Conservation (phyloP, 2,888 invertebrate genomes). For the Erannis defoliaria region DNA sequence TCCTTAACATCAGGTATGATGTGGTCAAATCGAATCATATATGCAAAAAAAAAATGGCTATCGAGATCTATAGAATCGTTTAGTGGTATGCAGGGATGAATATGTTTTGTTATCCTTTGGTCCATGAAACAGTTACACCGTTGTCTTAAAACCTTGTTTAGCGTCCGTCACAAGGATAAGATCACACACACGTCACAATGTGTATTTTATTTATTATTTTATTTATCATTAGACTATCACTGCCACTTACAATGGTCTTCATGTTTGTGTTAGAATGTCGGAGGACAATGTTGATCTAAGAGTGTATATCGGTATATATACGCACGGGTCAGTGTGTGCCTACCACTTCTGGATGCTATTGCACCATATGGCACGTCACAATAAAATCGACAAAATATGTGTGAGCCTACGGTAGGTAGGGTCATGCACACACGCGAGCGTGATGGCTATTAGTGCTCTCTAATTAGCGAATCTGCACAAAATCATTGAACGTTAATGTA, state of each 20-base stretch:
- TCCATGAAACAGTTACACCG: conserved; percentile 13
- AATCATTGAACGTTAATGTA: not conserved
- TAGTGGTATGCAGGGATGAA: too few species aligned
- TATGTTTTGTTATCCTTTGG: not conserved
- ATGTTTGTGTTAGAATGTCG: conserved; percentile 77
- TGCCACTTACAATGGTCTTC: conserved; percentile 82
- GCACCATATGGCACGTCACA: conserved; percentile 75
- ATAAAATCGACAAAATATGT: conserved; percentile 77
- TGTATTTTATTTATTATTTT: conserved; percentile 45
- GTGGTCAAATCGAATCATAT: too few species aligned
- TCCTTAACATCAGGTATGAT: too few species aligned
- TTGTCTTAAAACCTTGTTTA: not conserved
- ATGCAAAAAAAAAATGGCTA: too few species aligned
- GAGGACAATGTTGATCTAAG: conserved; percentile 81
- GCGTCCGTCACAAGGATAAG: conserved; percentile 35
- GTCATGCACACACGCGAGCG: conserved; percentile 60
- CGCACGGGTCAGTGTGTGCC: conserved; percentile 71
- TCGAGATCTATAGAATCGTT: too few species aligned
- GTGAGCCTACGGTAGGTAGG: conserved; percentile 57
- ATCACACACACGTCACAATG: conserved; percentile 45
- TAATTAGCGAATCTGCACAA: conserved; percentile 33
- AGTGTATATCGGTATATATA: conserved; percentile 81
- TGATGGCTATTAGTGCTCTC: conserved; percentile 57
- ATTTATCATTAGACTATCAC: conserved; percentile 62
- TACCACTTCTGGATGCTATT: conserved; percentile 79